Evolutionary conservation across 2,113 vertebrate genomes (phyloP).

Genomic region (Phalacrocorax aristotelis): DNA sequence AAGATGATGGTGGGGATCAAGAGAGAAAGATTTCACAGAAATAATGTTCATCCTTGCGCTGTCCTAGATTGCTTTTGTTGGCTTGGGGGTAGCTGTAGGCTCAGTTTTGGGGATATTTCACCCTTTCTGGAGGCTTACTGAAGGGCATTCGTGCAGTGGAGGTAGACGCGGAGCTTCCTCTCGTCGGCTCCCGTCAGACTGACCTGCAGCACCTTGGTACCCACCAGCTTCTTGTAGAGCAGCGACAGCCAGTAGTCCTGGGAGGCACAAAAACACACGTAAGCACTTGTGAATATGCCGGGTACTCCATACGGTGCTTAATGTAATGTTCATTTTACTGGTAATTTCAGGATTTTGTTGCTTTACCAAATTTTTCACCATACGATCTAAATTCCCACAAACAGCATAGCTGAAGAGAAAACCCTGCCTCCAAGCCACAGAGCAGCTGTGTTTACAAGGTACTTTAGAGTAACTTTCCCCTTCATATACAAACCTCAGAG

Average conservation of each 20-base stretch:
- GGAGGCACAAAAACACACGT: neutral
- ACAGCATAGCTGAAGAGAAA: neutral
- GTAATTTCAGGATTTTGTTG: neutral
- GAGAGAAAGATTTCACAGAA: neutral
- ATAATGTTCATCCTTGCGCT: accelerated
- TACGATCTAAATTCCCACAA: neutral
- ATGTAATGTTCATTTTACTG: accelerated
- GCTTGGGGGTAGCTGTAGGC: accelerated
- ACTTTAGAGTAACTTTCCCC: neutral
- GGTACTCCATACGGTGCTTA: neutral
- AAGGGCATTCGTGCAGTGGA: conserved; percentile 84
- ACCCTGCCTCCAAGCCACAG: neutral
- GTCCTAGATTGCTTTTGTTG: neutral
- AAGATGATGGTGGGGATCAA: neutral
- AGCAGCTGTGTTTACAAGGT: neutral
- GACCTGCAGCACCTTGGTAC: conserved; percentile 80
- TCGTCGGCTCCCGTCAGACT: neutral
- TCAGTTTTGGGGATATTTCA: neutral
- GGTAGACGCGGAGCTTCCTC: conserved; percentile 81
- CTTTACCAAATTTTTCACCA: neutral
- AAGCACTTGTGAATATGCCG: neutral
- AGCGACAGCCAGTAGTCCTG: conserved; percentile 95
- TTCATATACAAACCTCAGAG: neutral
- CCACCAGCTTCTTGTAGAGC: conserved; percentile 90
- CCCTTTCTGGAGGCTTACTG: conserved; percentile 74